These are phyloP conservation scores for Merodon equestris DNA, from an alignment of 2,888 invertebrate genomes.

Conservation along the genomic window DNA sequence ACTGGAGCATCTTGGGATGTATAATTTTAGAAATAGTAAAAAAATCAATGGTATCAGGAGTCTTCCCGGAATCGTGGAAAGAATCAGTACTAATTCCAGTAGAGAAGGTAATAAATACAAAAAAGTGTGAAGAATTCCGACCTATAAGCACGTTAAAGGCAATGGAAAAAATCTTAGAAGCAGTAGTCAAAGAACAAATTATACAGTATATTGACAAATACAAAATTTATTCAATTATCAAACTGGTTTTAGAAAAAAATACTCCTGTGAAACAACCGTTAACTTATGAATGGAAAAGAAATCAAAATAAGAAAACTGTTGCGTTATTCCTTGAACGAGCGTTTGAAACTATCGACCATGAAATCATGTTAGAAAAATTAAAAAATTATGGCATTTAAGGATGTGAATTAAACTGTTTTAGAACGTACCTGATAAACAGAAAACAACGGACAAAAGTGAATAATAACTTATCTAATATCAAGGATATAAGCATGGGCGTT, in stretches of 20 bases:
- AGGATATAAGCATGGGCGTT: too few relatives aligned
- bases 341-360: background rate
- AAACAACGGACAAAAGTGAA: constrained; percentile 3
- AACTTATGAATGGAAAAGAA: background rate
- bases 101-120: constrained; percentile 2
- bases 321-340: constrained; percentile 2
- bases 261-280: constrained; percentile 1
- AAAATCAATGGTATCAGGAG: background rate
- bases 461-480: background rate
- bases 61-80: constrained; percentile 2
- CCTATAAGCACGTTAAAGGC: constrained; percentile 1
- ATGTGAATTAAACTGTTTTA: background rate
- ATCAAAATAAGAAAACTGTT: background rate
- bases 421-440: background rate
- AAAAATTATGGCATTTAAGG: background rate
- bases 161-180: constrained; percentile 2
- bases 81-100: constrained; percentile 2
- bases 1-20: background rate
- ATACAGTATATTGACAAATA: background rate
- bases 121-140: constrained; percentile 4
- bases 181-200: constrained; percentile 2
- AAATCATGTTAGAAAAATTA: background rate
- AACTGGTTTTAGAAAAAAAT: background rate
- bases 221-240: background rate
- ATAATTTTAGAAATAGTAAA: background rate